These are phyloP conservation scores for Coecobrya sp. DNA, from an alignment of 2,888 invertebrate species.

Conservation along the genomic window DNA sequence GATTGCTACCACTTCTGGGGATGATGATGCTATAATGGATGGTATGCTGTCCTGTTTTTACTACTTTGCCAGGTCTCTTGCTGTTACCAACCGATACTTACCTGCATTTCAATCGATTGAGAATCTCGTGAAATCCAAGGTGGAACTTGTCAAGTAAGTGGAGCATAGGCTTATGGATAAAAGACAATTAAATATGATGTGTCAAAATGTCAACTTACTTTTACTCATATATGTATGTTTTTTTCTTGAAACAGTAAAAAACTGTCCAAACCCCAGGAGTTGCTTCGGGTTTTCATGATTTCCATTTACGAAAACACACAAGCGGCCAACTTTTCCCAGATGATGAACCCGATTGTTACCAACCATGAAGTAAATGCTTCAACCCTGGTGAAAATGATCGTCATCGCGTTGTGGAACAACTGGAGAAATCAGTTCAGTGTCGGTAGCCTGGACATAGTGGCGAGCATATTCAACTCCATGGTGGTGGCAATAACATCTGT, in stretches of 20 bases:
- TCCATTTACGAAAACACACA: constrained; percentile 69
- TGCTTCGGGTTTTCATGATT: constrained; percentile 71
- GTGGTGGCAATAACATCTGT: constrained; percentile 82
- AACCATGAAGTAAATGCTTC: constrained; percentile 82
- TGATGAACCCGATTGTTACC: constrained; percentile 81
- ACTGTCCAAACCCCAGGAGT: constrained; percentile 46
- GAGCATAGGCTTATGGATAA: neutral
- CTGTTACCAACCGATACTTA: constrained; percentile 95
- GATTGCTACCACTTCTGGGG: constrained; percentile 92
- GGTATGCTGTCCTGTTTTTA: constrained; percentile 93
- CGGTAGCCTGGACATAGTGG: constrained; percentile 83
- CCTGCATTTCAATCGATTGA: constrained; percentile 93
- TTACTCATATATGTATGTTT: neutral
- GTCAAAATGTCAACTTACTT: neutral
- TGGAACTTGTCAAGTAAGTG: constrained; percentile 68
- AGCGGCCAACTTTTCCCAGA: constrained; percentile 60
- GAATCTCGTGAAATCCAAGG: constrained; percentile 76
- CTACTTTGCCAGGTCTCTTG: constrained; percentile 94
- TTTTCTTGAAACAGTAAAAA: constrained; percentile 50
- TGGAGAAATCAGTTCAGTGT: constrained; percentile 82
- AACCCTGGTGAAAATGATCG: constrained; percentile 85
- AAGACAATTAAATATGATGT: neutral
- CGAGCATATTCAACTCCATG: constrained; percentile 83
- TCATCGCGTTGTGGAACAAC: constrained; percentile 85
- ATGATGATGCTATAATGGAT: constrained; percentile 89